Percentiles rank a stretch among this genome's conserved stretches.
phyloP scores from a whole-genome alignment of 2,797 vertebrate genomes.

The Diceros bicornis region DNA sequence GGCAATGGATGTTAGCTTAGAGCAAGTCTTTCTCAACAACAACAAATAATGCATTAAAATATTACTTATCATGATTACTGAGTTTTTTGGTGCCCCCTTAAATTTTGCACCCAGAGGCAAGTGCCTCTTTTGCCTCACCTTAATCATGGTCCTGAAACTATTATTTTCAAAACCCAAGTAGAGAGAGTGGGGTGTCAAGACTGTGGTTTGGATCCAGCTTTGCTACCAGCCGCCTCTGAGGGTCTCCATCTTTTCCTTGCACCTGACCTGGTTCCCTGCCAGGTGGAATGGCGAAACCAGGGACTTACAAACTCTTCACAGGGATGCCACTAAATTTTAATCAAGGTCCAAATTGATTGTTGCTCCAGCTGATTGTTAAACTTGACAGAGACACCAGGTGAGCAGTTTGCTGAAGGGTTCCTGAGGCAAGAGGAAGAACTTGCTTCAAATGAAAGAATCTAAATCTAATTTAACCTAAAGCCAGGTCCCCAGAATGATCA shows the following conservation, averaged over 20 bases:
- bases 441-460: neutral
- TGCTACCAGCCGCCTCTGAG: neutral
- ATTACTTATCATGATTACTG: neutral
- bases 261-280: neutral
- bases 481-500: neutral
- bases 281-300: neutral
- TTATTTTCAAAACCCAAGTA: conserved; percentile 1
- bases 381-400: neutral
- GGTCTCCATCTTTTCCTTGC: neutral
- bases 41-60: neutral
- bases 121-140: neutral
- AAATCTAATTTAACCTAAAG: neutral
- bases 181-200: neutral
- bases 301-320: neutral
- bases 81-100: neutral
- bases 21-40: too few species aligned
- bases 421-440: neutral
- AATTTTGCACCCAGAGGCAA: neutral
- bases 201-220: neutral
- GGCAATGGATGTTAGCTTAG: too few species aligned
- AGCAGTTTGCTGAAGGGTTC: neutral
- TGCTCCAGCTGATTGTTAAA: neutral
- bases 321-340: neutral
- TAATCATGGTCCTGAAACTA: neutral
- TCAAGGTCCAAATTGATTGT: neutral